Evolutionary conservation across 2,113 vertebrate species (phyloP).

Genomic region (Ia io): DNA sequence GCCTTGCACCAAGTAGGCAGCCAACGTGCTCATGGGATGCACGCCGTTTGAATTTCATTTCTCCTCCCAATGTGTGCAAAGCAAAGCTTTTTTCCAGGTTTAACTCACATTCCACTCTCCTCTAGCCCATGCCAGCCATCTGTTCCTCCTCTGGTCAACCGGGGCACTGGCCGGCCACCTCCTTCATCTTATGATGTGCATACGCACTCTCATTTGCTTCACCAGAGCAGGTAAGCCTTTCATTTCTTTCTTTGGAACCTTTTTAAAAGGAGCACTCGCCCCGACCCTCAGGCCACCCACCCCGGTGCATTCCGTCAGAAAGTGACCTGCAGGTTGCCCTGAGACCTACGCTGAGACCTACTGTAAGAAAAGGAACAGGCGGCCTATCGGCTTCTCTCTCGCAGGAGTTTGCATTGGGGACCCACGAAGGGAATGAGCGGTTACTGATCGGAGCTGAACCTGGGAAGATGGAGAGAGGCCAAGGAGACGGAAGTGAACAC

Average conservation of each 20-base stretch:
- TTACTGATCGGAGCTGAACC: not conserved
- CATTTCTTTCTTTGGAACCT: not conserved
- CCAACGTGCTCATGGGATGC: not conserved
- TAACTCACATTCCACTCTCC: not conserved
- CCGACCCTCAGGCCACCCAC: not conserved
- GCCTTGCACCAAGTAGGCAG: not conserved
- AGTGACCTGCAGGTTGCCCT: not conserved
- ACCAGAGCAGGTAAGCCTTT: not conserved
- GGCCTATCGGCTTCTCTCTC: not conserved
- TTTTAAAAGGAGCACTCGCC: not conserved
- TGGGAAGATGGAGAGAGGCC: not conserved
- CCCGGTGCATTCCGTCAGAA: not conserved
- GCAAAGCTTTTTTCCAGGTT: not conserved
- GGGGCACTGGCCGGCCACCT: not conserved
- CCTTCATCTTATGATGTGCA: not conserved
- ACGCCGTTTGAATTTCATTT: not conserved
- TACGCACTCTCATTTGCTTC: not conserved
- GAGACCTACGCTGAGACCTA: not conserved
- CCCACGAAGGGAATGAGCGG: not conserved
- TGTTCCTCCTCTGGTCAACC: not conserved
- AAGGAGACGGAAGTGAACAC: not conserved
- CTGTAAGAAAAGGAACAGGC: not conserved
- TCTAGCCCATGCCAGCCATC: not conserved
- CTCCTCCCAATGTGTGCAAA: not conserved
- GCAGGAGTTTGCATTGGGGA: not conserved